phyloP scores from a whole-genome alignment of 37 sponge, comb jelly and placozoan genomes.

The Eunapius fragilis region DNA sequence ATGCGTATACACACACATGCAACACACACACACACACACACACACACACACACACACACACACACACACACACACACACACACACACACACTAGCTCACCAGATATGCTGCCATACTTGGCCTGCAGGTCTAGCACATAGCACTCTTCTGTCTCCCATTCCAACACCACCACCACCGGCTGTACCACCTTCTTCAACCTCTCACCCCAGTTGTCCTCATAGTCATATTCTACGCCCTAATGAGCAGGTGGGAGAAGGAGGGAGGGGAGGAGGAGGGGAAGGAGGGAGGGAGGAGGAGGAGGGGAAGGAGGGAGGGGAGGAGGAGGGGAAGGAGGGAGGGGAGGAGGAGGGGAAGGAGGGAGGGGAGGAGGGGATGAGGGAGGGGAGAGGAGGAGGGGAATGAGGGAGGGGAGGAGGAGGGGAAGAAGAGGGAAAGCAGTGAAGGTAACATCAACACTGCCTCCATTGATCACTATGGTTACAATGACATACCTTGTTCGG shows the following conservation, averaged over 20 bases:
- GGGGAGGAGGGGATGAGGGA: background rate
- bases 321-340: background rate
- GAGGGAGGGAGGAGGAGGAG: background rate
- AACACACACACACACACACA: too few species aligned
- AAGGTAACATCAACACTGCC: too few species aligned
- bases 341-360: background rate
- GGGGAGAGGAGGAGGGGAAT: background rate
- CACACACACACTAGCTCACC: too few species aligned
- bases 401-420: background rate
- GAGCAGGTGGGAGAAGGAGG: background rate
- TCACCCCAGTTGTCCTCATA: slow-evolving; percentile 89
- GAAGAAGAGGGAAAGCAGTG: background rate
- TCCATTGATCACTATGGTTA: too few species aligned
- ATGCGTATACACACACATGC: too few species aligned
- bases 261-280: background rate
- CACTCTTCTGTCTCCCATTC: slow-evolving; percentile 58
- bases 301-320: background rate
- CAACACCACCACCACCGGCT: slow-evolving; percentile 79
- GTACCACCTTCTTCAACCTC: slow-evolving; percentile 56
- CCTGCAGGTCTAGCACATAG: slow-evolving; percentile 22
- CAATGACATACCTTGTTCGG: background rate
- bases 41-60: too few species aligned
- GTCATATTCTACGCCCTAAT: slow-evolving; percentile 70
- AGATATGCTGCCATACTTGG: slow-evolving; percentile 59
- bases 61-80: too few species aligned